Percentiles rank a stretch among this genome's conserved stretches.
Conservation (phyloP, 1,140 invertebrate species). For the fruit fly (Drosophila melanogaster) region DNA sequence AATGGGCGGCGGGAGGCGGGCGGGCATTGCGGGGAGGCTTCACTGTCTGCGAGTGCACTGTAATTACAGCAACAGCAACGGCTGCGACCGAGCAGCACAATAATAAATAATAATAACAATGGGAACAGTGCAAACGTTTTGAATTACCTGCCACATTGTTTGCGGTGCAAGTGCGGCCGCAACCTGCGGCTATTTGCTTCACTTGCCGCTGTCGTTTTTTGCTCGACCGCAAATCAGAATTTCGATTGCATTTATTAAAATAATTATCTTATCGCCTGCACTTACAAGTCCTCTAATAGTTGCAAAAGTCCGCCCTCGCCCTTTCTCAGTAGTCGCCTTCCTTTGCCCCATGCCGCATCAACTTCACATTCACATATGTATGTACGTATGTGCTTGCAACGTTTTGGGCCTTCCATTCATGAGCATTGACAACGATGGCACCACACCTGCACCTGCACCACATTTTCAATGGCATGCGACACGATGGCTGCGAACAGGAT, state of each 20-base stretch:
- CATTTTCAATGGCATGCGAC: conserved; percentile 71
- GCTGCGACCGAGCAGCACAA: conserved; percentile 32
- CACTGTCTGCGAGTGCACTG: conserved; percentile 25
- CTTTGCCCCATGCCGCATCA: conserved; percentile 31
- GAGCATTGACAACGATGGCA: conserved; percentile 39
- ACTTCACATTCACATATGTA: conserved; percentile 11
- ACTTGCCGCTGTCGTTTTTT: conserved; percentile 45
- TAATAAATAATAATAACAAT: conserved; percentile 69
- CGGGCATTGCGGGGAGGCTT: conserved; percentile 9
- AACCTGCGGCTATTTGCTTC: conserved; percentile 46
- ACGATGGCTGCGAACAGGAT: conserved; percentile 48
- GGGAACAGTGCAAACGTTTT: conserved; percentile 62
- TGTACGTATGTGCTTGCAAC: conserved; percentile 12
- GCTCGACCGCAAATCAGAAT: conserved; percentile 63
- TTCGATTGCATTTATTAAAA: conserved; percentile 72
- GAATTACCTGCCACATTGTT: conserved; percentile 65
- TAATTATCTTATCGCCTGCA: conserved; percentile 60
- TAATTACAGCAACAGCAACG: conserved; percentile 54
- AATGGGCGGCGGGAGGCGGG: conserved; percentile 8
- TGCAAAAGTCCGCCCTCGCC: conserved; percentile 13
- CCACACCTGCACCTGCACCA: conserved; percentile 73
- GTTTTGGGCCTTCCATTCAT: conserved; percentile 68
- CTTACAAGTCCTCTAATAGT: conserved; percentile 32
- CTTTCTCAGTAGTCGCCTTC: conserved; percentile 45
- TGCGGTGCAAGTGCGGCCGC: conserved; percentile 34